A percentile compares a stretch with the other conserved stretches of the same genome.
phyloP scores from a whole-genome alignment of 2,113 vertebrate species.

The Lates calcarifer region DNA sequence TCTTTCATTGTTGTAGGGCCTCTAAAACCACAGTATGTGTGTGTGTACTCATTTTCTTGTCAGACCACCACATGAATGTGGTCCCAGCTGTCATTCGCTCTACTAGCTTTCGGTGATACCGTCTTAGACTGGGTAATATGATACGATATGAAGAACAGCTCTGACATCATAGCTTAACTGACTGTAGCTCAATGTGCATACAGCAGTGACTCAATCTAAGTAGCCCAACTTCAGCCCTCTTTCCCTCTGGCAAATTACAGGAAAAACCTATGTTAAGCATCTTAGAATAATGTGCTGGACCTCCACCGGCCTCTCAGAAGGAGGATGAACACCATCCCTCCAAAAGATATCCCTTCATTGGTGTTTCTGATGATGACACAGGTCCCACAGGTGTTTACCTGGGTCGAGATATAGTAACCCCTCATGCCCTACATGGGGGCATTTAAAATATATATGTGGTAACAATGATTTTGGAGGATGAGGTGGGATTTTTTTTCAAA shows the following conservation, averaged over 20 bases:
- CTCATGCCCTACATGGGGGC: not conserved
- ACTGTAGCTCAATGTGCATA: not conserved
- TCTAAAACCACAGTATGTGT: constrained; percentile 25
- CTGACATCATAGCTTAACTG: constrained; percentile 3
- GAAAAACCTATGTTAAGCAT: constrained; percentile 4
- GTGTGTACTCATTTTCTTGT: not conserved
- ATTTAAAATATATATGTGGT: not conserved
- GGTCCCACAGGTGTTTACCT: too few relatives aligned
- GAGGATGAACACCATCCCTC: not conserved
- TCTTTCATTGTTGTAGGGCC: constrained; percentile 38
- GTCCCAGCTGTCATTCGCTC: not conserved
- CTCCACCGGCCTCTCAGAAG: constrained; percentile 2
- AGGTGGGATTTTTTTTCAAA: not conserved
- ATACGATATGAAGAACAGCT: not conserved
- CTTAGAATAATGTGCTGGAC: not conserved
- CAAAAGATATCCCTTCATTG: not conserved
- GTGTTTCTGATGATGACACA: not conserved
- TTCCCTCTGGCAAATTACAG: constrained; percentile 11
- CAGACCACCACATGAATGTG: constrained; percentile 2
- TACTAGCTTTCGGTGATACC: not conserved
- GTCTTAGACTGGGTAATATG: not conserved
- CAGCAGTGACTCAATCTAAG: constrained; percentile 4
- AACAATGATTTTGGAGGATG: not conserved
- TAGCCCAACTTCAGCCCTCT: not conserved
- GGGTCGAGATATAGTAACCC: not conserved